Base-by-base conservation (phyloP, 2,797 vertebrate species). In the Pteropus rufus region DNA sequence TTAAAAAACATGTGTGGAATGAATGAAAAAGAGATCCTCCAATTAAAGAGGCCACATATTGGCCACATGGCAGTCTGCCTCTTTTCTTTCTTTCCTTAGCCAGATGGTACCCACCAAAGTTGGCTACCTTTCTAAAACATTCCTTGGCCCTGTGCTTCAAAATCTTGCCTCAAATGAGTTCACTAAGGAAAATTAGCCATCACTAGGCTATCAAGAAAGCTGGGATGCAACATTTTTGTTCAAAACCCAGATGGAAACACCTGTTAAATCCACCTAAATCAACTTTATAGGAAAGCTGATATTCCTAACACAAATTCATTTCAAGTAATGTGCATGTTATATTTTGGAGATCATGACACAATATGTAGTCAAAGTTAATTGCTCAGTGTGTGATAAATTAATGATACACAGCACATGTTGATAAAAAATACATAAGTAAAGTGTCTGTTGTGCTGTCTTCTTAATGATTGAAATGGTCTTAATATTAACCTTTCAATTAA, bases 301-400 rank as follows among this genome's bases (percentile, higher is more conserved):
- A 82, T 91, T 96, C 41, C 16, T 95, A 7, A 9, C 34, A 58
- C 56, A 62, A 94, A 76, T 56, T 91, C 64, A 86, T 69, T 89
- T 95, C 39, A 83, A 92, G 54, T 26, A 56, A 76, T 6, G 19
- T 77, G 34, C 6, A 31, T 87, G 11, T 75, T 89, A 84, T 41
- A 80, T 24, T 46, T 39, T 84, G 11, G 49, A 69, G 62, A 93
- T 81, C 64, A 87, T 67, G 36, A 70, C 12, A 90, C 8, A 19
- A 88, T 58, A 84, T 44, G 73, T 56, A 54, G 18, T 72, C 31
- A 24, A 62, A 81, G 29, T 92, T 94, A 88, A 80, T 81, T 87
- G 70, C 12, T 96, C 26, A 41, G 2, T 52, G 29, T 95, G 67
- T 92, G 80, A 96, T 80, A 96, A 72, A 76, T 93, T 93, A 89